A percentile compares a stretch with the other conserved stretches of the same genome.
phyloP scores from a whole-genome alignment of 1,140 invertebrate genomes.

The Drosophila murphyi region DNA sequence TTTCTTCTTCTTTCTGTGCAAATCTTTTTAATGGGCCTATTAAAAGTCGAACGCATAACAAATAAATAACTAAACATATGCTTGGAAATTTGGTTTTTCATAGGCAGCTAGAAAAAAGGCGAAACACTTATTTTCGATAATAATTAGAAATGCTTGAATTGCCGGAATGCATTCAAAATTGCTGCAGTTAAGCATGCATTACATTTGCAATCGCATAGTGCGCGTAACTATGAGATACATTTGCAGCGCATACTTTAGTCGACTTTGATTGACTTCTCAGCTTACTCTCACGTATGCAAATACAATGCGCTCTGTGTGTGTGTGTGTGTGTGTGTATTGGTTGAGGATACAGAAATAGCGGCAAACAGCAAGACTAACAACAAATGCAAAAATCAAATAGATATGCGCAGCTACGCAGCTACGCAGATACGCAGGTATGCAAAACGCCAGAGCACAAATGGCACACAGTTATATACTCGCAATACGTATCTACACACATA shows the following conservation, averaged over 20 bases:
- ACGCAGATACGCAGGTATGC: conserved; percentile 23
- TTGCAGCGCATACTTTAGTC: conserved; percentile 24
- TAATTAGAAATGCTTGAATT: neutral
- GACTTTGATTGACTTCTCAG: conserved; percentile 8
- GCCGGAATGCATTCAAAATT: too few relatives aligned
- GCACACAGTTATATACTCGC: conserved; percentile 6
- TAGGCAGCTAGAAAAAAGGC: neutral
- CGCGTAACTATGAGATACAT: conserved; percentile 15
- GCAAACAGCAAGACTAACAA: conserved; percentile 29
- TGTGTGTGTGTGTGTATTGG: neutral
- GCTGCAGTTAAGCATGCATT: too few relatives aligned
- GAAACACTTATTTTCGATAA: neutral
- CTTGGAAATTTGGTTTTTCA: conserved; percentile 5
- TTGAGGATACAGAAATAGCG: conserved; percentile 33
- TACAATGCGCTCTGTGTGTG: conserved; percentile 22
- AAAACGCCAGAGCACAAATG: conserved; percentile 12
- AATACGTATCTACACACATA: neutral
- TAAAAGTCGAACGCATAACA: conserved; percentile 52
- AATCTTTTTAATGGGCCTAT: conserved; percentile 54
- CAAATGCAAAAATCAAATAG: conserved; percentile 71
- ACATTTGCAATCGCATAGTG: too few relatives aligned
- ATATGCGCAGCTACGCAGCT: conserved; percentile 33
- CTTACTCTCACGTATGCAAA: conserved; percentile 21
- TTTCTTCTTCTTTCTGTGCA: conserved; percentile 31
- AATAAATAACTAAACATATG: conserved; percentile 54